Evolutionary conservation across 2,113 vertebrate species (phyloP).

Genomic region (Syrrhaptes paradoxus): DNA sequence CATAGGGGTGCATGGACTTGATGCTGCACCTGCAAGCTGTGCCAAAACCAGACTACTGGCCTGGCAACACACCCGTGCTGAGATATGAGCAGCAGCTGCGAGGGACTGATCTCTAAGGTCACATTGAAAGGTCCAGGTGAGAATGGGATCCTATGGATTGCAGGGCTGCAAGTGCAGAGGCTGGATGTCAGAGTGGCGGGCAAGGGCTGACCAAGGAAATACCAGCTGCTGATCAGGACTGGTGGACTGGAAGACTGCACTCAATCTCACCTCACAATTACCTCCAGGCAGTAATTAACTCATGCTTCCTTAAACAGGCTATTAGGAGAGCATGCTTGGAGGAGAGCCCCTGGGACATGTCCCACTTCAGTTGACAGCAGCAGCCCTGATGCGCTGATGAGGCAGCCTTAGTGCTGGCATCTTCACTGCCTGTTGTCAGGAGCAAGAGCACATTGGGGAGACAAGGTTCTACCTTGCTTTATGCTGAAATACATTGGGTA

Average conservation of each 20-base stretch:
- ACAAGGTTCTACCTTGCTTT: not conserved
- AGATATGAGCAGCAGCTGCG: not conserved
- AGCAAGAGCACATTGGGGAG: not conserved
- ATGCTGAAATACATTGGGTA: not conserved
- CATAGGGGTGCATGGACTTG: not conserved
- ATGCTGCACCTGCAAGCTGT: not conserved
- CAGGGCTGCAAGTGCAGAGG: not conserved
- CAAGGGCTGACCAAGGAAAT: not conserved
- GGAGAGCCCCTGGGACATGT: not conserved
- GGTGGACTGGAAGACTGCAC: not conserved
- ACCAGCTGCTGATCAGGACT: not conserved
- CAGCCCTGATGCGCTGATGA: rapidly evolving
- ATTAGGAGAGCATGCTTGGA: conserved; percentile 12
- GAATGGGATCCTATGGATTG: rapidly evolving
- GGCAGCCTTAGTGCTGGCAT: not conserved
- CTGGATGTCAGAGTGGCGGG: not conserved
- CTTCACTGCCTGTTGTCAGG: not conserved
- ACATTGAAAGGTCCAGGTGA: not conserved
- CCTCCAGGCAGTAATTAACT: not conserved
- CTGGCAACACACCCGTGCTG: not conserved
- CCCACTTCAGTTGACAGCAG: not conserved
- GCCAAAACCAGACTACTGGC: not conserved
- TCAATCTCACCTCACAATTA: not conserved
- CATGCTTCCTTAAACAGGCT: not conserved
- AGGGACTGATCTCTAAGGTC: not conserved